phyloP scores from a whole-genome alignment of 2,888 invertebrate species.

The Antheraea yamamai region DNA sequence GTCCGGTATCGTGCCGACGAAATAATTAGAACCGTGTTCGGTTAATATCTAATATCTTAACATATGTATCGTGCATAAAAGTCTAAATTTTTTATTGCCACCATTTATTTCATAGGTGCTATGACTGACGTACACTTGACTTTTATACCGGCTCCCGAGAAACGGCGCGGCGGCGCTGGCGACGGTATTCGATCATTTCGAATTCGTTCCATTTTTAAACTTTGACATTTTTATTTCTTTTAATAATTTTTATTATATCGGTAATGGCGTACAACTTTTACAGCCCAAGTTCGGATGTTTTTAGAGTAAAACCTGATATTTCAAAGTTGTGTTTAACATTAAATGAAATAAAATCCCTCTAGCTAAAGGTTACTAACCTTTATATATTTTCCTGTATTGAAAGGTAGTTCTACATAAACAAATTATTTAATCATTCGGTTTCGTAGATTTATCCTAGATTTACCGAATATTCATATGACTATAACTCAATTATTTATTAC shows the following conservation, averaged over 20 bases:
- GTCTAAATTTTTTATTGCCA: not conserved
- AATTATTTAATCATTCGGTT: not conserved
- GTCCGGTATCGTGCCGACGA: not conserved
- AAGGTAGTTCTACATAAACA: not conserved
- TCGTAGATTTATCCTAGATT: not conserved
- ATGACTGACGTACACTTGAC: constrained; percentile 2
- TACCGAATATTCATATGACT: too few species aligned
- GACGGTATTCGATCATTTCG: constrained; percentile 19
- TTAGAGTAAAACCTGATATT: constrained; percentile 3
- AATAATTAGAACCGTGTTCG: not conserved
- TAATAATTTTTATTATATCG: constrained; percentile 15
- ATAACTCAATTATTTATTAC: too few species aligned
- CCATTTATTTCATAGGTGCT: not conserved
- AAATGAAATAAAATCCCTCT: not conserved
- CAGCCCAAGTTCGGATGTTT: constrained; percentile 12
- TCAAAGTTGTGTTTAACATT: not conserved
- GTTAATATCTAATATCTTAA: not conserved
- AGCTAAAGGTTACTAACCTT: constrained; percentile 5
- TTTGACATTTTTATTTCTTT: constrained; percentile 21
- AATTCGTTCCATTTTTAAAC: constrained; percentile 23
- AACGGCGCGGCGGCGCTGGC: constrained; percentile 4
- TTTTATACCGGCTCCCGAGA: constrained; percentile 17
- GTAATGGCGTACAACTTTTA: constrained; percentile 16
- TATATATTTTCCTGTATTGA: constrained; percentile 10
- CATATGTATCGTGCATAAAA: not conserved